Evolutionary conservation across 2,888 invertebrate species (phyloP).

Genomic region (Drymonia ruficornis): DNA sequence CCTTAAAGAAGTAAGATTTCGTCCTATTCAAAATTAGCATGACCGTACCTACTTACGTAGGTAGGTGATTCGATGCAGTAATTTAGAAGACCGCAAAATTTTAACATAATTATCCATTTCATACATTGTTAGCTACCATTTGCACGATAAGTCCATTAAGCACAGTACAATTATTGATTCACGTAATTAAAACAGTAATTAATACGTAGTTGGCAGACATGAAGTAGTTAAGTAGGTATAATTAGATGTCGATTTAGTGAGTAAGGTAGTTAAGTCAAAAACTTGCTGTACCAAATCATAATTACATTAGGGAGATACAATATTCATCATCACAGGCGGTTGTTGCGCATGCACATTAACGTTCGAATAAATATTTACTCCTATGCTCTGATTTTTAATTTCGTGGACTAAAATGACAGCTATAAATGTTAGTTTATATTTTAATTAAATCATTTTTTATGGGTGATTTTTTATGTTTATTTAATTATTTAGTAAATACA

Average conservation of each 20-base stretch:
- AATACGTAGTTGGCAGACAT: conserved; percentile 9
- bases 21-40: conserved; percentile 58
- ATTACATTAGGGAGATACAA: background rate
- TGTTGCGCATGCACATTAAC: background rate
- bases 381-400: too few species aligned
- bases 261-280: conserved; percentile 7
- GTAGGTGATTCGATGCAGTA: conserved; percentile 17
- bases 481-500: too few species aligned
- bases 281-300: background rate
- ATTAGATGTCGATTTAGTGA: background rate
- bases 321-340: background rate
- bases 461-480: too few species aligned
- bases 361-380: background rate
- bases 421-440: too few species aligned
- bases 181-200: conserved; percentile 36
- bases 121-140: conserved; percentile 12
- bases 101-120: background rate
- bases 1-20: conserved; percentile 90
- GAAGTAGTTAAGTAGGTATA: conserved; percentile 6
- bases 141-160: conserved; percentile 19
- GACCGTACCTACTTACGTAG: conserved; percentile 37
- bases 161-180: conserved; percentile 12
- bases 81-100: conserved; percentile 9
- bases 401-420: too few species aligned
- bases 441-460: too few species aligned